These are phyloP conservation scores for Irena cyanogastra DNA, from an alignment of 2,113 vertebrate species.

Conservation along the genomic window DNA sequence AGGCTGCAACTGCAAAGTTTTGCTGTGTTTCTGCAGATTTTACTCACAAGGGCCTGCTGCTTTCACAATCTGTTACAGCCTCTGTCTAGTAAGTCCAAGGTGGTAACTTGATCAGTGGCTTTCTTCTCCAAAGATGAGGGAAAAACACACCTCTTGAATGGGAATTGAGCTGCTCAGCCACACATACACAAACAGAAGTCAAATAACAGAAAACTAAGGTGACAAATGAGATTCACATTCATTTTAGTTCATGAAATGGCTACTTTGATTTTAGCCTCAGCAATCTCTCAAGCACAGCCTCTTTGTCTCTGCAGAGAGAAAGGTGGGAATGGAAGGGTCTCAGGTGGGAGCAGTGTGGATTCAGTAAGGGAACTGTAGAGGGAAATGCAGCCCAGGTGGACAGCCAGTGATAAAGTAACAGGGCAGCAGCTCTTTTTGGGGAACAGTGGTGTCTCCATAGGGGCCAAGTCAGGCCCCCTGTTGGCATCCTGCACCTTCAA, in stretches of 20 bases:
- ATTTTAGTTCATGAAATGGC: not conserved
- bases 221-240: not conserved
- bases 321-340: not conserved
- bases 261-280: not conserved
- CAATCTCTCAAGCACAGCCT: not conserved
- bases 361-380: not conserved
- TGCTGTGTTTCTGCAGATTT: not conserved
- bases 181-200: not conserved
- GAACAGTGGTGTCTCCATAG: not conserved
- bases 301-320: not conserved
- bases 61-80: not conserved
- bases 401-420: not conserved
- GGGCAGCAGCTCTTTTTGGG: not conserved
- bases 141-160: rapidly evolving
- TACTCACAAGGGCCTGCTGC: not conserved
- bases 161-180: not conserved
- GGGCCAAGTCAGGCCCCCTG: rapidly evolving
- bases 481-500: rapidly evolving
- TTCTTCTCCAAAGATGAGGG: not conserved
- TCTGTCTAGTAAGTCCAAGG: not conserved
- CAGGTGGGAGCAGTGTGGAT: not conserved
- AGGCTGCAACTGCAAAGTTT: not conserved
- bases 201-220: not conserved
- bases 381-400: not conserved
- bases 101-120: not conserved